Evolutionary conservation across 2,888 invertebrate genomes (phyloP), one percentile per base, ranked within the genome.

Genomic region (Aquatica leii): DNA sequence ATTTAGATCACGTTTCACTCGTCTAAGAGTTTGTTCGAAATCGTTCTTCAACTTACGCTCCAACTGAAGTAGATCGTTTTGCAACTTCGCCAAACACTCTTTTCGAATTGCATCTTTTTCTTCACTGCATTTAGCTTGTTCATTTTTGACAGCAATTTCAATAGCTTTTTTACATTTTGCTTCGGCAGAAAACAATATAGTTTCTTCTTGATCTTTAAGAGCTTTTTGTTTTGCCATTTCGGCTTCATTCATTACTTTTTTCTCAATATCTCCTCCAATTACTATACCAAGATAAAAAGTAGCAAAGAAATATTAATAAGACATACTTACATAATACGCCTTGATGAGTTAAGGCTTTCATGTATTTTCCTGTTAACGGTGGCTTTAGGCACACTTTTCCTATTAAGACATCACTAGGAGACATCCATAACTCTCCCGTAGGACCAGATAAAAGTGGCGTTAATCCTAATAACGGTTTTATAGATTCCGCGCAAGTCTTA

Each of bases 321-420:
- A n/a, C n/a, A 18, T 41, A 67, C 57, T 61, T 73, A 81, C 81
- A 74, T 70, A 81, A 65, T 59, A 82, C 82, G 66, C 80, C 81
- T 72, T 80, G 70, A 66, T 82, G 82, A 0, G 82, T 81, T 24
- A 81, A 67, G 4, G 82, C 82, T 70, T 78, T 77, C 24, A 81
- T 73, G 69, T 80, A 75, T 69, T 79, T 82, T 8, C 73, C 68
- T 1, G 81, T 81, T 15, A 78, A 68, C 2, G 82, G 82, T 4
- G 82, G 81, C 57, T 78, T 81, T 34, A 84, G 68, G 20, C 77
- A 77, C 1, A 83, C 76, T 69, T 80, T 79, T 49, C 80, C 80
- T 8, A 78, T 75, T 1, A 84, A 72, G 8, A 81, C 62, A 71
- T 82, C 81, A 67, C 82, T 83, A 1, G 84, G 83, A 0, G 83